phyloP scores from a whole-genome alignment of 2,113 vertebrate genomes.

The Grus americana region DNA sequence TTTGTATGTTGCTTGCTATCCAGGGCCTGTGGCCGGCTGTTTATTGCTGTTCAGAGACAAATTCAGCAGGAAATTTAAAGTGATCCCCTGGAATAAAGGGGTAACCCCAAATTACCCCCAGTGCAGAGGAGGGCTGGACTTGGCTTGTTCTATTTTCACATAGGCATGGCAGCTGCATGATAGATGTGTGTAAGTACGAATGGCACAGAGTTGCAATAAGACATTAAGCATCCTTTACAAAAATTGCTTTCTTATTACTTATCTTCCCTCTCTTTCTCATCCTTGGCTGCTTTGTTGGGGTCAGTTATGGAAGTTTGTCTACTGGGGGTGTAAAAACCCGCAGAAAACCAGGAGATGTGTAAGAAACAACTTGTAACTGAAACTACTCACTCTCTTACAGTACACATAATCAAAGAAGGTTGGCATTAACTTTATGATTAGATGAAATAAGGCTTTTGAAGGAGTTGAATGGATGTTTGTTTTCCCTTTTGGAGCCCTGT shows the following conservation, averaged over 20 bases:
- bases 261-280: neutral
- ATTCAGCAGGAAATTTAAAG: neutral
- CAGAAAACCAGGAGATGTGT: neutral
- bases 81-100: neutral
- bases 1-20: neutral
- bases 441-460: constrained; percentile 36
- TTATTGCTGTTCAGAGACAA: neutral
- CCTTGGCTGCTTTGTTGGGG: neutral
- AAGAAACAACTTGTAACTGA: neutral
- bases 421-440: neutral
- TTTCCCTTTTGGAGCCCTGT: neutral
- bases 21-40: neutral
- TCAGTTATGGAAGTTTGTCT: neutral
- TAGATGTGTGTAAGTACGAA: neutral
- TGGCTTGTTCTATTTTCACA: neutral
- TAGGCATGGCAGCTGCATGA: neutral
- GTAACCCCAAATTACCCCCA: neutral
- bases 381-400: neutral
- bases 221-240: neutral
- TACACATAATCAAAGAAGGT: neutral
- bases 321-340: neutral
- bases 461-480: constrained; percentile 26
- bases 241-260: neutral
- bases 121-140: neutral
- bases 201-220: neutral